Base-by-base conservation (phyloP, 2,797 vertebrate genomes). In the Lates japonicus region DNA sequence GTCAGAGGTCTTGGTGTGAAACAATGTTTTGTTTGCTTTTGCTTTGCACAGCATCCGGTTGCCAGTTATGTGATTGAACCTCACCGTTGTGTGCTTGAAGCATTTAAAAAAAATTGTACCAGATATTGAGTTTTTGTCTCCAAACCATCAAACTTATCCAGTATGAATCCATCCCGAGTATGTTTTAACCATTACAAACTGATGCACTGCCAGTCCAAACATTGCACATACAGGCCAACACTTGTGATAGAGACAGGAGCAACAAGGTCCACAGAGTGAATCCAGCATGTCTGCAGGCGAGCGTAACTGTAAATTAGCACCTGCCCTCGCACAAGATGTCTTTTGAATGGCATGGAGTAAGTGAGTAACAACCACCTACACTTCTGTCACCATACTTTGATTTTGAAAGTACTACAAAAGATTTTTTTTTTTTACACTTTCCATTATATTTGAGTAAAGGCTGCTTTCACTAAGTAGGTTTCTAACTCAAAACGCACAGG, bases 161-260 rank as follows among this genome's bases (percentile, higher is more conserved):
- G 44, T 74, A 72, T 29, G 44, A 80, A 39, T 52, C 74, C 70
- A 64, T 70, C 67, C 62, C 5, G 39, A 79, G 69, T 78, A 42
- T 78, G 68, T 90, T 81, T 81, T 78, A 73, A 67, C 73, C 74
- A 37, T 83, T 63, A 51, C 67, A 82, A 88, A 87, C 66, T 75
- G 85, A 92, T 81, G 89, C 93, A 90, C 93, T 93, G 92, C 92
- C 90, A 91, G 90, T 91, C 87, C 76, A 88, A 90, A 90, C 89
- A 82, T 80, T 86, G 93, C 92, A 93, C 91, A 89, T 82, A 76
- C 84, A 86, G 87, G 87, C 89, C 87, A 78, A 87, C 82, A 88
- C 91, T 86, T 92, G 89, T 90, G 93, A 93, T 82, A 71, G 70
- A 88, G 79, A 87, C 54, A 65, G 78, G 74, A 88, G 71, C 80